Percentiles rank a stretch among this genome's conserved stretches.
These are phyloP conservation scores for Neogobius melanostomus DNA, from an alignment of 2,113 vertebrate genomes.

Conservation along the genomic window DNA sequence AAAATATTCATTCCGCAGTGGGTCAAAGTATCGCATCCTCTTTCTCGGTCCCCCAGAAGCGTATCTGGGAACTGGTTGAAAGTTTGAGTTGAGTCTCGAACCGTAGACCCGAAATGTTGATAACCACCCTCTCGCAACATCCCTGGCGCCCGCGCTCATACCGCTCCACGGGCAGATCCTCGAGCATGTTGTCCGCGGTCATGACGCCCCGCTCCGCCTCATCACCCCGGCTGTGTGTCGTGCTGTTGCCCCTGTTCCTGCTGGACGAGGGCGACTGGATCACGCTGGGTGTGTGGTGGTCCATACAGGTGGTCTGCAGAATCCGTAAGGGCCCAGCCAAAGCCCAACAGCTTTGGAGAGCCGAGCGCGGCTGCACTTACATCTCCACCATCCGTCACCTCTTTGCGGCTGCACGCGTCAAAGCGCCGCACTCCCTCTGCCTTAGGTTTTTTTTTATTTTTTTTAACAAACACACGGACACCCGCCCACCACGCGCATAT, in stretches of 20 bases:
- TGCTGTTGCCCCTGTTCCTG: constrained; percentile 67
- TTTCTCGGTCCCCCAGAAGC: constrained; percentile 91
- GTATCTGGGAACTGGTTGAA: constrained; percentile 95
- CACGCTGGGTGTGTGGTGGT: constrained; percentile 79
- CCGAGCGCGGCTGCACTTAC: constrained; percentile 47
- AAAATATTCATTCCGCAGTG: constrained; percentile 98
- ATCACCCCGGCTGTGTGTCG: constrained; percentile 74
- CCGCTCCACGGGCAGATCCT: constrained; percentile 76
- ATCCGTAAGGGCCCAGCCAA: constrained; percentile 71
- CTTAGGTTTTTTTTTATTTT: background rate
- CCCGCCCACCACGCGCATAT: constrained; percentile 72
- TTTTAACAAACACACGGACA: constrained; percentile 60
- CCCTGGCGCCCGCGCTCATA: constrained; percentile 71
- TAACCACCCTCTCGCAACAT: constrained; percentile 91
- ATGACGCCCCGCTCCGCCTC: constrained; percentile 80
- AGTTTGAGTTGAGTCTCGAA: constrained; percentile 97
- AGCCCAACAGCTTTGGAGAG: constrained; percentile 57
- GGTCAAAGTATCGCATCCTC: constrained; percentile 97
- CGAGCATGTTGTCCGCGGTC: constrained; percentile 86
- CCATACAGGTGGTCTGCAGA: constrained; percentile 83
- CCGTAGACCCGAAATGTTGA: constrained; percentile 96
- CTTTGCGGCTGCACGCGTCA: constrained; percentile 43
- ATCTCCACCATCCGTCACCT: constrained; percentile 45
- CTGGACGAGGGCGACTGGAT: constrained; percentile 77
- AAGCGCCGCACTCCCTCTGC: constrained; percentile 47